phyloP scores from a whole-genome alignment of 2,113 vertebrate species.

The Paradisaea rubra region DNA sequence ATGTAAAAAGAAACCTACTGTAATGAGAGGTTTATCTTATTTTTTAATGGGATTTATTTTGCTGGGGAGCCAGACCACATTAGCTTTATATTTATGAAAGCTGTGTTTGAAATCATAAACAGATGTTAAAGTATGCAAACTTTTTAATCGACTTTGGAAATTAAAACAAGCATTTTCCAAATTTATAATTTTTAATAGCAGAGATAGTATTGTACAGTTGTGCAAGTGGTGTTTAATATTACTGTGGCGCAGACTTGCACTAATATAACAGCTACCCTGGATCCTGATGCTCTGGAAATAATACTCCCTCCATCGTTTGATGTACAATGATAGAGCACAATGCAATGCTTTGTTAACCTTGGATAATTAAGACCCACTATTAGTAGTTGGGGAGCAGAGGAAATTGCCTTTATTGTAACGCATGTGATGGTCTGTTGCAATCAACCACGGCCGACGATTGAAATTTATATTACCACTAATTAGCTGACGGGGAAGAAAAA shows the following conservation, averaged over 20 bases:
- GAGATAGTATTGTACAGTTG: neutral
- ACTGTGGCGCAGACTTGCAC: neutral
- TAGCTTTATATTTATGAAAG: slow-evolving; percentile 50
- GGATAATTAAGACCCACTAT: slow-evolving; percentile 30
- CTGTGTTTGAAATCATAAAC: slow-evolving; percentile 44
- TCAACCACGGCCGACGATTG: slow-evolving; percentile 15
- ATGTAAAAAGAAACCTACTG: slow-evolving; percentile 43
- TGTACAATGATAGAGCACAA: neutral
- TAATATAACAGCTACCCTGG: neutral
- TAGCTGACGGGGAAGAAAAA: slow-evolving; percentile 25
- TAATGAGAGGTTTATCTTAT: slow-evolving; percentile 39
- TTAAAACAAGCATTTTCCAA: slow-evolving; percentile 24
- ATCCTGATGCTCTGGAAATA: neutral
- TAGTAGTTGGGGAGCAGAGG: slow-evolving; percentile 27
- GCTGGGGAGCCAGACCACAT: slow-evolving; percentile 29
- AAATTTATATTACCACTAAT: slow-evolving; percentile 62
- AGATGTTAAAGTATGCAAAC: slow-evolving; percentile 53
- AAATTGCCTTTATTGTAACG: slow-evolving; percentile 31
- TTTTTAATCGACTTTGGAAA: slow-evolving; percentile 27
- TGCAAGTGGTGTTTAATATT: neutral
- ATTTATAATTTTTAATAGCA: slow-evolving; percentile 7
- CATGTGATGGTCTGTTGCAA: slow-evolving; percentile 51
- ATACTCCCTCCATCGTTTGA: neutral
- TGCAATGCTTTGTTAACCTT: slow-evolving; percentile 48
- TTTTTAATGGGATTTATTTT: slow-evolving; percentile 60